Percentiles rank a stretch among this genome's conserved stretches.
These are phyloP conservation scores for Pyrgus malvae DNA, from an alignment of 2,888 invertebrate genomes.

Conservation along the genomic window DNA sequence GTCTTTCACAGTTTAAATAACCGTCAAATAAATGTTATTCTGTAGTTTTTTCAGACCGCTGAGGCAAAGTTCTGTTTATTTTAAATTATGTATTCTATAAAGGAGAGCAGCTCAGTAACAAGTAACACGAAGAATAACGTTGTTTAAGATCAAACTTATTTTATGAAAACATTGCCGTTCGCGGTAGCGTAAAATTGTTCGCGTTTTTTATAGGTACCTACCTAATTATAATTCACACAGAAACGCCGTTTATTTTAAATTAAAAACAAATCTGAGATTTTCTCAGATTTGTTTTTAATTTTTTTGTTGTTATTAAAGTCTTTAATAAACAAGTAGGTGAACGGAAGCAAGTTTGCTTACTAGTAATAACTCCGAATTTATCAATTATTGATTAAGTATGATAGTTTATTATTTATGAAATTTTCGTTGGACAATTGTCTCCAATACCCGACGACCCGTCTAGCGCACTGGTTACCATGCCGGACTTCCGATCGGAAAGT, in stretches of 20 bases:
- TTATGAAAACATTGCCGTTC: slow-evolving; percentile 12
- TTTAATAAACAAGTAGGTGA: too few species aligned
- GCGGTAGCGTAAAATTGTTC: slow-evolving; percentile 2
- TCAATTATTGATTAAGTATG: too few species aligned
- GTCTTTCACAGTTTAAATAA: slow-evolving; percentile 21
- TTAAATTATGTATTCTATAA: slow-evolving; percentile 24
- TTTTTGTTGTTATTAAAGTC: too few species aligned
- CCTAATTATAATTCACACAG: slow-evolving; percentile 2
- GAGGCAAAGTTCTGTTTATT: slow-evolving; percentile 23
- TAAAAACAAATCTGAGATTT: neutral
- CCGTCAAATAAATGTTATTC: slow-evolving; percentile 24
- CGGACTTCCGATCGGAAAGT: too few species aligned
- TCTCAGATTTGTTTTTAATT: too few species aligned
- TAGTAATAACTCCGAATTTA: too few species aligned
- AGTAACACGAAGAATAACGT: slow-evolving; percentile 16
- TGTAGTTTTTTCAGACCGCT: slow-evolving; percentile 19
- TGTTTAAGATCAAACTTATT: slow-evolving; percentile 18
- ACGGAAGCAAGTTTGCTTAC: too few species aligned
- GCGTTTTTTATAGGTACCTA: too few species aligned
- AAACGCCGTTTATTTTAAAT: neutral
- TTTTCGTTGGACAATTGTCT: too few species aligned
- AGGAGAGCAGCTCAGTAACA: slow-evolving; percentile 11
- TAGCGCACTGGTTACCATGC: too few species aligned
- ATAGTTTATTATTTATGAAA: too few species aligned
- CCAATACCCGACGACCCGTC: too few species aligned